Evolutionary conservation across 1,140 invertebrate genomes (phyloP).

Genomic region (Euura saliciscinereae): DNA sequence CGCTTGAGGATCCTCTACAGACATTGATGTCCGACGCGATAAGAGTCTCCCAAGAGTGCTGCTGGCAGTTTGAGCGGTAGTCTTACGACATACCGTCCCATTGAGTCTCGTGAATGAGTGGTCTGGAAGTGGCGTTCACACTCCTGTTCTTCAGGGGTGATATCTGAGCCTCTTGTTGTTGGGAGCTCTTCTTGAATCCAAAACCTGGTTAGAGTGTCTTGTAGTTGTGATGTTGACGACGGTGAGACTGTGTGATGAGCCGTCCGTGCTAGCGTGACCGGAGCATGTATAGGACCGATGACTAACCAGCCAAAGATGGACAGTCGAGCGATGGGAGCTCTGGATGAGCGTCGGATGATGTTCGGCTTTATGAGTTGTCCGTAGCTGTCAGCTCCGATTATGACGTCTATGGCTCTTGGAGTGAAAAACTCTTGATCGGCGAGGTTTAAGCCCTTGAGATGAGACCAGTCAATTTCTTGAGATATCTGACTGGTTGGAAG

Average conservation of each 20-base stretch:
- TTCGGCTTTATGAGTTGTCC: slow-evolving; percentile 18
- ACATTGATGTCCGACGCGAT: slow-evolving; percentile 17
- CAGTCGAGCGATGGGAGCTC: slow-evolving; percentile 22
- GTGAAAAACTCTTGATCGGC: slow-evolving; percentile 26
- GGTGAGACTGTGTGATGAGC: too few relatives aligned
- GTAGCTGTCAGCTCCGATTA: slow-evolving; percentile 26
- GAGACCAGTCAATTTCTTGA: slow-evolving; percentile 1
- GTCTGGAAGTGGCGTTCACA: slow-evolving; percentile 24
- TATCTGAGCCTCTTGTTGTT: not conserved
- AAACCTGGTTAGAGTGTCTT: slow-evolving; percentile 9
- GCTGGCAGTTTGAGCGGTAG: slow-evolving; percentile 24
- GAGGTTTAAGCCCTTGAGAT: slow-evolving; percentile 17
- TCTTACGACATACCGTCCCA: slow-evolving; percentile 19
- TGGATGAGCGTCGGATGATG: slow-evolving; percentile 13
- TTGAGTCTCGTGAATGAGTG: slow-evolving; percentile 1
- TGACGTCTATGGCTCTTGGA: slow-evolving; percentile 24
- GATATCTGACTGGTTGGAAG: not conserved
- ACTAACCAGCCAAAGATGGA: too few relatives aligned
- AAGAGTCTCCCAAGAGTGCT: slow-evolving; percentile 25
- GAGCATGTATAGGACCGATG: too few relatives aligned
- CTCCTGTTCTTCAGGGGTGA: slow-evolving; percentile 17
- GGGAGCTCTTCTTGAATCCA: slow-evolving; percentile 17
- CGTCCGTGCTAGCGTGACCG: too few relatives aligned
- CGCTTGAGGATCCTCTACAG: slow-evolving; percentile 21
- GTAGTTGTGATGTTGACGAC: not conserved